These are phyloP conservation scores for Aleiodes leptofemur DNA, from an alignment of 2,888 invertebrate species.

Conservation along the genomic window DNA sequence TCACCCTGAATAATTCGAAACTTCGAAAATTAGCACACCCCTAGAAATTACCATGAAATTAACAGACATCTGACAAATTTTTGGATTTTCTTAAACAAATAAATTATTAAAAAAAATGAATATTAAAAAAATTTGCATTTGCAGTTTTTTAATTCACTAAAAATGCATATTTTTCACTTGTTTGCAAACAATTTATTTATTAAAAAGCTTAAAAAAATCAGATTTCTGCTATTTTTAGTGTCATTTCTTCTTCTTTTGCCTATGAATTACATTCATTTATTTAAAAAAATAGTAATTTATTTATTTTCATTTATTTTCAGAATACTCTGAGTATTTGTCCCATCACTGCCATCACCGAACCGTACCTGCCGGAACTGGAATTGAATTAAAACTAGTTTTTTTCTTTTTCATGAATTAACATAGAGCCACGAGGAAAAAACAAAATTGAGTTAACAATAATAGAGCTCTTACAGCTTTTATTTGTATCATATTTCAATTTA, in stretches of 20 bases:
- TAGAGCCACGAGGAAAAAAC: neutral
- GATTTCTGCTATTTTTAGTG: too few species aligned
- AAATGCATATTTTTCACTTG: too few species aligned
- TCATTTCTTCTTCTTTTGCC: neutral
- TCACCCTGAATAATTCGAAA: too few species aligned
- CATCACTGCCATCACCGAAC: slow-evolving; percentile 71
- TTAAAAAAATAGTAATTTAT: neutral
- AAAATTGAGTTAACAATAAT: slow-evolving; percentile 10
- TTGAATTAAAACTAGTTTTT: slow-evolving; percentile 60
- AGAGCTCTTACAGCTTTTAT: slow-evolving; percentile 18
- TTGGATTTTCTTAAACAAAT: too few species aligned
- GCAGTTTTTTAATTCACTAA: too few species aligned
- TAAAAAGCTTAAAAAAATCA: too few species aligned
- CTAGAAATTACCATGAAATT: too few species aligned
- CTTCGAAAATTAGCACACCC: too few species aligned
- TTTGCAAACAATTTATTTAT: too few species aligned
- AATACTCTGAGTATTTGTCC: slow-evolving; percentile 73
- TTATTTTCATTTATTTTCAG: slow-evolving; percentile 60
- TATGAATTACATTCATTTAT: neutral
- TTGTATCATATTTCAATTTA: slow-evolving; percentile 46
- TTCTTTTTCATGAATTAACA: neutral
- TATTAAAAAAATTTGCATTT: too few species aligned
- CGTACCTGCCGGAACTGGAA: slow-evolving; percentile 71
- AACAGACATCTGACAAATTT: too few species aligned
- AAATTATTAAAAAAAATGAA: too few species aligned